Base-by-base conservation (phyloP, 2,888 invertebrate species). In the Eucera pruinosa region DNA sequence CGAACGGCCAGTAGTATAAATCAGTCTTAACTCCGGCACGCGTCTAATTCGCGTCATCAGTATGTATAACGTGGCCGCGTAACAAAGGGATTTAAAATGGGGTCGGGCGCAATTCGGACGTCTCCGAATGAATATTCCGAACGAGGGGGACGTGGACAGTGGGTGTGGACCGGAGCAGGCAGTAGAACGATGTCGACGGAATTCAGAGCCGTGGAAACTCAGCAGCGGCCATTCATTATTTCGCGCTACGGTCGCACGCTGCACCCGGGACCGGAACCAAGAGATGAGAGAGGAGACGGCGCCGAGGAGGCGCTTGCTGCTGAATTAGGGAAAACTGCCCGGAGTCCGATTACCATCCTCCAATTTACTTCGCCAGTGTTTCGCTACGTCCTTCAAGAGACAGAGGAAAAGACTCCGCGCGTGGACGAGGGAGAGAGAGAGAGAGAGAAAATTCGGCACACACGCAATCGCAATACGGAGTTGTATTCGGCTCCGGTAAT, bases 281-380 rank as follows among this genome's bases (percentile, higher is more conserved):
- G 25, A 20, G 39, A 50, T 15, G 36, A 20, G 45, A 65, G 11
- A 41, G 39, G 9, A 39, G 43, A 47, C 33, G 62, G 33, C 2
- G 48, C 45, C 18, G 20, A n/a, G 45, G 41, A 66, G 78, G 81
- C 65, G 79, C 84, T 73, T 74, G n/a, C n/a, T 78, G 73, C 80
- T 77, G 85, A 87, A 88, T 88, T 88, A 86, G 88, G 83, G 86
- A 87, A 88, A 86, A 84, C 81, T 83, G 81, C 64, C 66, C 64
- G 68, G n/a, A 68, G 77, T 73, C 78, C 82, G 82, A 84, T 85
- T 84, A 82, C 82, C 78, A 74, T 82, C 72, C 86, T 87, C 81
- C 86, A 87, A 88, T 88, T 88, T 88, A 85, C 83, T 83, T 80
- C 41, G 54, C 54, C 80, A 52, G 20, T 71, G 55, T 73, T 80